phyloP scores from a whole-genome alignment of 2,113 vertebrate species.

The Callopanchax toddi region DNA sequence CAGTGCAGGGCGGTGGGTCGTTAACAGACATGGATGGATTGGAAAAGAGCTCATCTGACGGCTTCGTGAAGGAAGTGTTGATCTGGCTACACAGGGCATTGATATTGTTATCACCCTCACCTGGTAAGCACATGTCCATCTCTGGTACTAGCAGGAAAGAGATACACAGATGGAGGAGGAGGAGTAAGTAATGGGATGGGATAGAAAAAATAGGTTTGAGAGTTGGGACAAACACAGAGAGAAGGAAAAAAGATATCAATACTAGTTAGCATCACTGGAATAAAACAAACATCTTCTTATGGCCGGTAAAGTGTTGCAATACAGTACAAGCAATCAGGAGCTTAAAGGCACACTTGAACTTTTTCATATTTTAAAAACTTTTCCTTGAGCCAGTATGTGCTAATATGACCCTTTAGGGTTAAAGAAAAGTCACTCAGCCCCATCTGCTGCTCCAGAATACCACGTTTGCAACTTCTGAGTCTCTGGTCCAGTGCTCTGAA shows the following conservation, averaged over 20 bases:
- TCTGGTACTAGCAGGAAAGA: slow-evolving; percentile 75
- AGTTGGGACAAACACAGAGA: slow-evolving; percentile 13
- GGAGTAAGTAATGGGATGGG: not conserved
- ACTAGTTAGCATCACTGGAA: not conserved
- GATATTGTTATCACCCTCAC: slow-evolving; percentile 82
- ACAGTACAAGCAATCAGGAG: no score
- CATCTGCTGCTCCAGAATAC: no score
- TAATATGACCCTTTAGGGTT: no score
- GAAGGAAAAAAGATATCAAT: slow-evolving; percentile 13
- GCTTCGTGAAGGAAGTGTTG: slow-evolving; percentile 83
- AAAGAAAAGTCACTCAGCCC: no score
- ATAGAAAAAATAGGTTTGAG: not conserved
- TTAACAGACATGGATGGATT: slow-evolving; percentile 65
- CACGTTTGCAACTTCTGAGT: no score
- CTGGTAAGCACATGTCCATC: slow-evolving; percentile 78
- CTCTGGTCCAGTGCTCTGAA: no score
- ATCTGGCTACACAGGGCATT: slow-evolving; percentile 88
- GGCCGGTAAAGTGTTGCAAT: no score
- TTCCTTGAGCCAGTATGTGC: no score
- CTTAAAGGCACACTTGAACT: no score
- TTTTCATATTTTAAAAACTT: no score
- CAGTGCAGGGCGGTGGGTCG: slow-evolving; percentile 58
- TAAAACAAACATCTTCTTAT: no score
- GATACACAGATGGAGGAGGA: not conserved
- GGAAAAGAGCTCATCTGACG: slow-evolving; percentile 78